These are phyloP conservation scores for Pionites leucogaster DNA, from an alignment of 2,113 vertebrate genomes.

Conservation along the genomic window DNA sequence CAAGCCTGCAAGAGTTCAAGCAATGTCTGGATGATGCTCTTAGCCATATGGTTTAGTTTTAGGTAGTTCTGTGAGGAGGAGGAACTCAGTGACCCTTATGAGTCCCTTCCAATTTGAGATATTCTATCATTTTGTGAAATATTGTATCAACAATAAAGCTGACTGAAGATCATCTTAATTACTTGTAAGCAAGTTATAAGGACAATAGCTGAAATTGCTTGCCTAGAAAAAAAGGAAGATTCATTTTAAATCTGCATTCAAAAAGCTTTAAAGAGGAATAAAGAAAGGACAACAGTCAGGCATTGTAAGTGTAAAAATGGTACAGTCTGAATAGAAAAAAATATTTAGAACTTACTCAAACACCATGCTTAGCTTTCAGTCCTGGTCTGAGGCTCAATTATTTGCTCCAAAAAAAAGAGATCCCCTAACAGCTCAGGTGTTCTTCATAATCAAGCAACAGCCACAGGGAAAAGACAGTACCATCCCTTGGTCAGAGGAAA, in stretches of 20 bases:
- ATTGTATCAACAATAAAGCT: not conserved
- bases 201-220: not conserved
- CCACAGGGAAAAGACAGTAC: not conserved
- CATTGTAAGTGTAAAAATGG: not conserved
- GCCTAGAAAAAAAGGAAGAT: not conserved
- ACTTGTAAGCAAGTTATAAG: not conserved
- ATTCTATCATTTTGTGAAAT: not conserved
- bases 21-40: rapidly evolving
- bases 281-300: not conserved
- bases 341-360: not conserved
- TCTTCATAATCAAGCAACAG: not conserved
- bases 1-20: not conserved
- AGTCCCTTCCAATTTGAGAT: not conserved
- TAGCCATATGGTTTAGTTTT: not conserved
- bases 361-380: not conserved
- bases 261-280: not conserved
- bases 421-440: not conserved
- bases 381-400: not conserved
- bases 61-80: not conserved
- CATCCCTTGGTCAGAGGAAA: not conserved
- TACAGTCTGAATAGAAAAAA: not conserved
- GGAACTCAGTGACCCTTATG: not conserved
- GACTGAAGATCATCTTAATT: not conserved
- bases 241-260: not conserved
- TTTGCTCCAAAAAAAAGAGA: not conserved